Conservation (phyloP, 2,113 vertebrate species). For the Cygnus buccinator region DNA sequence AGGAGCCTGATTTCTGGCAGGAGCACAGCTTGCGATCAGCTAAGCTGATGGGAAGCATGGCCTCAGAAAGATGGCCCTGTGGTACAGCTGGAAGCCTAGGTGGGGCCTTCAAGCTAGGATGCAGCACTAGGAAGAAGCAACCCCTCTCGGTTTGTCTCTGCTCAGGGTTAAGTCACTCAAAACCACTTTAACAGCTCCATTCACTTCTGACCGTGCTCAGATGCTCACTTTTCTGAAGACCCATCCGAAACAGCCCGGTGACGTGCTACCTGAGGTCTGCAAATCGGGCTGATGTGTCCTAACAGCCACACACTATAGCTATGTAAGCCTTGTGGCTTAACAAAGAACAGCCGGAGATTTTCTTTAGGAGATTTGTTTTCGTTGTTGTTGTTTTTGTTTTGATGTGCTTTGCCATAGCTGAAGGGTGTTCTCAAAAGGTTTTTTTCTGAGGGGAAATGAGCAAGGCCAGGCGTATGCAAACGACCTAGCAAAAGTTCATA, state of each 20-base stretch:
- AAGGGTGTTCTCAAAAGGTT: neutral
- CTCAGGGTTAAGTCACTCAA: neutral
- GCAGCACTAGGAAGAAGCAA: neutral
- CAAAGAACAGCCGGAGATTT: neutral
- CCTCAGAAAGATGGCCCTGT: neutral
- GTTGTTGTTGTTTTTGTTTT: no score
- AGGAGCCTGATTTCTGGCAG: neutral
- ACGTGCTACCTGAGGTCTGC: neutral
- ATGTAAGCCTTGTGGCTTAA: neutral
- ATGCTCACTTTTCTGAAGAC: neutral
- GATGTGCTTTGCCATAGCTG: neutral
- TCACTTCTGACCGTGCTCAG: neutral
- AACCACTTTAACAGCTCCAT: neutral
- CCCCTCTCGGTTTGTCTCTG: neutral
- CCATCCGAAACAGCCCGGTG: neutral
- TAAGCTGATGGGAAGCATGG: neutral
- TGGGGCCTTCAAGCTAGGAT: neutral
- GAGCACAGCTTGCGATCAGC: neutral
- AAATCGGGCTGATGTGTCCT: neutral
- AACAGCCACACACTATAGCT: neutral
- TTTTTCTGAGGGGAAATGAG: neutral
- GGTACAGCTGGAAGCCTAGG: neutral
- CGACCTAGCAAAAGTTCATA: conserved; percentile 16
- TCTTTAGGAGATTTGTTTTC: neutral
- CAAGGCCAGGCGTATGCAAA: neutral